Base-by-base conservation (phyloP, 2,888 invertebrate genomes). In the Drosophila formosana region DNA sequence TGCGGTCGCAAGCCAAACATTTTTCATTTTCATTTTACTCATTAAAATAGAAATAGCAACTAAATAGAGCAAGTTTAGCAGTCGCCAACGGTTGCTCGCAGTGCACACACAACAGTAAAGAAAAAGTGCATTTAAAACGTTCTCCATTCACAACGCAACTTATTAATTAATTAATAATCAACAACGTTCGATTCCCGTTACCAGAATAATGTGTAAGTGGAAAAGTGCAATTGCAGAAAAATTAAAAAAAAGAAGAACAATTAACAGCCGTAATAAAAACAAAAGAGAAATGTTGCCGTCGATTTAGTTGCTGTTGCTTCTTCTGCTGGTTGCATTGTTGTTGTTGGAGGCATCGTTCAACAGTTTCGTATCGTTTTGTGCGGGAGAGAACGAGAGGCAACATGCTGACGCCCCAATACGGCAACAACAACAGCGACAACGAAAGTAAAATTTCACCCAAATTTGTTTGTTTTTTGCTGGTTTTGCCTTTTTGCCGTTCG, bases 371-470 rank as follows among this genome's bases (percentile, higher is more conserved):
- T 71, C 51, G 43, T 67, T 72, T 47, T 57, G 52, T 58, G 72
- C 57, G 64, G 56, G 64, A 63, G 60, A 58, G 78, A 64, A 58
- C 62, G 64, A 69, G 67, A 76, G 37, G 57, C 63, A 71, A 49
- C 47, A 57, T 66, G 71, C 80, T 81, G 79, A 82, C 77, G 82
- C 77, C 82, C 75, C 79, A 74, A 65, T 57, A 70, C 61, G 60
- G 62, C 69, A 63, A 68, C 63, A 69, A 67, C 75, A 63, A 68
- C 61, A 67, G 66, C 64, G 73, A 65, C 66, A 84, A 84, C 75
- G 80, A 89, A 88, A 89, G 89, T 88, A 84, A 84, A 89, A 88
- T 89, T 88, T 88, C 88, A 77, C 88, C 80, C 75, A 83, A 78
- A 82, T 85, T 75, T 76, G 78, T 82, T 82, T 82, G 73, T 78